phyloP scores from a whole-genome alignment of 2,888 invertebrate genomes.

The Drosophila maculinotata region DNA sequence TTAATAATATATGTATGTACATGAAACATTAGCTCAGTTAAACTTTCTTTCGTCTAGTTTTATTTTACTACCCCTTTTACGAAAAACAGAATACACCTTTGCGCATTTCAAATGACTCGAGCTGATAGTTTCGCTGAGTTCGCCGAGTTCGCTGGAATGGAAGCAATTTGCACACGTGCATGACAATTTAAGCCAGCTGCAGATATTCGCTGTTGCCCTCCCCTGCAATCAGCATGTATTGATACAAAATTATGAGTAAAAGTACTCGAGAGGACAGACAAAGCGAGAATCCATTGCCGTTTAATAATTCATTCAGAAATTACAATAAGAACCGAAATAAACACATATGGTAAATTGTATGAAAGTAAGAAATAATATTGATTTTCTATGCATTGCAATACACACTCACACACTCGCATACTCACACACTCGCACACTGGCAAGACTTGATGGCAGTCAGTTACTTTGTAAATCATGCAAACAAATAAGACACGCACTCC shows the following conservation, averaged over 20 bases:
- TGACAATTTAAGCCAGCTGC: constrained; percentile 1
- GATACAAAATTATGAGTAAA: constrained; percentile 50
- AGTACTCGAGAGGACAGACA: constrained; percentile 35
- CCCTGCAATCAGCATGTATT: constrained; percentile 18
- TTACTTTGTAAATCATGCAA: constrained; percentile 41
- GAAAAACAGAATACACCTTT: neutral
- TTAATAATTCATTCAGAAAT: constrained; percentile 56
- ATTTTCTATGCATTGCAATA: constrained; percentile 62
- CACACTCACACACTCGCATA: constrained; percentile 11
- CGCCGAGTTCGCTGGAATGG: too few relatives aligned
- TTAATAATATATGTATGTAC: too few relatives aligned
- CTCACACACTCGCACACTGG: constrained; percentile 1
- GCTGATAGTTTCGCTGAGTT: neutral
- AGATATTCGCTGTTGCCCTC: too few relatives aligned
- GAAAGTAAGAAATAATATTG: constrained; percentile 59
- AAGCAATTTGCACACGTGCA: constrained; percentile 13
- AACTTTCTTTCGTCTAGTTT: too few relatives aligned
- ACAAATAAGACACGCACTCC: constrained; percentile 29
- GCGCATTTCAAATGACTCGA: constrained; percentile 14
- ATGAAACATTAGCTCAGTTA: too few relatives aligned
- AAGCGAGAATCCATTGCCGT: constrained; percentile 39
- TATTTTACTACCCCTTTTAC: constrained; percentile 1
- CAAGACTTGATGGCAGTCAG: constrained; percentile 16
- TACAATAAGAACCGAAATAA: constrained; percentile 13
- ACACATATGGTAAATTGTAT: constrained; percentile 4